Evolutionary conservation across 2,113 vertebrate species (phyloP).

Genomic region (Chlorodrepanis virens): DNA sequence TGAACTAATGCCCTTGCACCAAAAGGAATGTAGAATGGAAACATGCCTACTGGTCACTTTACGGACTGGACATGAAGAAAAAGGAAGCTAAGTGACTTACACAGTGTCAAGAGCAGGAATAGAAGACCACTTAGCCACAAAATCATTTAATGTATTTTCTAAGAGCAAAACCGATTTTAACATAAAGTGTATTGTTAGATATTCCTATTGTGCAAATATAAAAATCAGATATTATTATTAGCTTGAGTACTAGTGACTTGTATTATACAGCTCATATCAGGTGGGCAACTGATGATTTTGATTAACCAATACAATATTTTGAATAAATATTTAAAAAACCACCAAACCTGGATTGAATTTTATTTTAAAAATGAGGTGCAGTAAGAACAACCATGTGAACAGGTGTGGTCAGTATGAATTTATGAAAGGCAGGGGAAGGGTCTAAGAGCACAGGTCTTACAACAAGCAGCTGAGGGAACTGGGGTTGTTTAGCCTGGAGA

Average conservation of each 20-base stretch:
- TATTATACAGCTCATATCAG: background rate
- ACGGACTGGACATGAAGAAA: background rate
- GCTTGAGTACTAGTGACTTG: background rate
- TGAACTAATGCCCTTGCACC: background rate
- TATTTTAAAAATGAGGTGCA: accelerated
- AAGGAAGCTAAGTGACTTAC: background rate
- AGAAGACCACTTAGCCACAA: background rate
- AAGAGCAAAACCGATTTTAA: background rate
- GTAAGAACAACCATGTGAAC: background rate
- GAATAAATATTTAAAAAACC: background rate
- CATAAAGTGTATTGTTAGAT: background rate
- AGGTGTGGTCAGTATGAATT: background rate
- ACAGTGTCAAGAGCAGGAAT: background rate
- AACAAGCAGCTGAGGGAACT: background rate
- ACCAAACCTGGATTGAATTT: background rate
- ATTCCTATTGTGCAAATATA: background rate
- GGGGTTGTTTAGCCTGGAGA: background rate
- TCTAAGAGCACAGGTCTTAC: background rate
- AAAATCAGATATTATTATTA: background rate
- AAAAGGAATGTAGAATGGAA: background rate
- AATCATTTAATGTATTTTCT: background rate
- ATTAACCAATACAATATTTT: background rate
- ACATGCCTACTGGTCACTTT: background rate
- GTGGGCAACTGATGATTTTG: background rate
- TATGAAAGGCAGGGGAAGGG: background rate